Base-by-base conservation (phyloP, 2,797 vertebrate species). In the Atherinosoma microstoma region DNA sequence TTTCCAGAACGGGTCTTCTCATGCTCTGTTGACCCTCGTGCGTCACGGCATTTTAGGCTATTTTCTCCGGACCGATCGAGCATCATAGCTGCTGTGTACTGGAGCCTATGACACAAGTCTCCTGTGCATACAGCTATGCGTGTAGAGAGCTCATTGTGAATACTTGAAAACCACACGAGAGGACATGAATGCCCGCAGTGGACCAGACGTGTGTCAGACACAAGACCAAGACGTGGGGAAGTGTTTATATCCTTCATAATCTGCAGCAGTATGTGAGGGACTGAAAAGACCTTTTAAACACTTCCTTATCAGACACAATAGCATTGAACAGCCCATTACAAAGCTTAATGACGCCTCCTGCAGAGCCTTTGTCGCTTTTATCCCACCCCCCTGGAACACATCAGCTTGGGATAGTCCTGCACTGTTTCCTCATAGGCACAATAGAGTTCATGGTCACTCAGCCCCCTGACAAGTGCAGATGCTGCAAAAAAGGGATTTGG, bases 121-220 rank as follows among this genome's bases (percentile, higher is more conserved):
- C 65, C 32, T 58, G 72, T 42, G 71, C 64, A 9, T 16, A 56
- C 58, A 51, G 73, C 4, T 54, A 58, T 54, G 30, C 36, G 67
- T 42, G 65, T 42, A 42, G 15, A 70, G 38, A 42, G n/a, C 71
- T 62, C 60, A 29, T 70, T 45, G 16, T 78, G 58, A 76, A 57
- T 61, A 63, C 83, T 51, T 83, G 78, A 80, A 73, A 79, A 70
- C 63, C 78, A 70, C 84, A 85, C 40, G 78, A 82, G 75, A 49
- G 74, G 79, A 65, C 76, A 75, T 76, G 76, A 79, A 89, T 85
- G 64, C 83, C 87, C 84, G 89, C 91, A 91, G 87, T 91, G 85
- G 84, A 79, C 47, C 64, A 68, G 76, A 75, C 73, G 57, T 57
- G 70, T 78, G 64, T 64, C 56, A 76, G 79, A 70, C 73, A 72